Conservation (phyloP, 2,113 vertebrate genomes). For the Symphodus melops region DNA sequence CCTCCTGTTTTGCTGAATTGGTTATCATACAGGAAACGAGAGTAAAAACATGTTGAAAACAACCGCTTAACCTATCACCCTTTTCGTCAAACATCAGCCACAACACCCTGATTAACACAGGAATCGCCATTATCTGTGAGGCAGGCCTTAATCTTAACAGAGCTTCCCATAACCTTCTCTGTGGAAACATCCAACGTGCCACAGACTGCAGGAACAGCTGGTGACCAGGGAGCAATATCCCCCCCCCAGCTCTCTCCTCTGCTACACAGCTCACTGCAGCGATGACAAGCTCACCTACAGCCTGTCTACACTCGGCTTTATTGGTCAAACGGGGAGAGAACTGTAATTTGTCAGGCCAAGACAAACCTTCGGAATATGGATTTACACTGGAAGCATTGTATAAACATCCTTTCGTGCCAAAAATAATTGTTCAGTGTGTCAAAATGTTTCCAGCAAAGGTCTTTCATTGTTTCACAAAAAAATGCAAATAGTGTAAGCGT, state of each 20-base stretch:
- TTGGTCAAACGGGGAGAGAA: neutral
- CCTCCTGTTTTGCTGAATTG: constrained; percentile 20
- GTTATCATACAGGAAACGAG: constrained; percentile 52
- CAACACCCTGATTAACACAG: constrained; percentile 77
- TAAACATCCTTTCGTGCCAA: neutral
- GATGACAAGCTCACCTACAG: constrained; percentile 36
- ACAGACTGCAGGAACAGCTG: constrained; percentile 76
- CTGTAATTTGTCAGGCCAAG: neutral
- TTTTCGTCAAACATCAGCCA: constrained; percentile 78
- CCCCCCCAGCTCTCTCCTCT: constrained; percentile 27
- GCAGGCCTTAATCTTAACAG: constrained; percentile 60
- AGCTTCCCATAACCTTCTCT: constrained; percentile 82
- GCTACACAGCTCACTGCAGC: constrained; percentile 33
- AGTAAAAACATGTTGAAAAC: constrained; percentile 63
- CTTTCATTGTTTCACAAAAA: neutral
- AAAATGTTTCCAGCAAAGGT: too few species aligned
- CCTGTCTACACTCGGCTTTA: constrained; percentile 4
- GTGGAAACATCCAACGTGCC: constrained; percentile 78
- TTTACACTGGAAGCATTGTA: neutral
- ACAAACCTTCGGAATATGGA: neutral
- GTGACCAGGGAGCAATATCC: constrained; percentile 72
- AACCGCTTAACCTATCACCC: constrained; percentile 66
- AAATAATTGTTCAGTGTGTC: too few species aligned
- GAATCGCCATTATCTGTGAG: constrained; percentile 65
- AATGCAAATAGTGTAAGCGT: neutral